A percentile compares a stretch with the other conserved stretches of the same genome.
phyloP scores from a whole-genome alignment of 2,113 vertebrate genomes.

The Cynopterus brachyotis region DNA sequence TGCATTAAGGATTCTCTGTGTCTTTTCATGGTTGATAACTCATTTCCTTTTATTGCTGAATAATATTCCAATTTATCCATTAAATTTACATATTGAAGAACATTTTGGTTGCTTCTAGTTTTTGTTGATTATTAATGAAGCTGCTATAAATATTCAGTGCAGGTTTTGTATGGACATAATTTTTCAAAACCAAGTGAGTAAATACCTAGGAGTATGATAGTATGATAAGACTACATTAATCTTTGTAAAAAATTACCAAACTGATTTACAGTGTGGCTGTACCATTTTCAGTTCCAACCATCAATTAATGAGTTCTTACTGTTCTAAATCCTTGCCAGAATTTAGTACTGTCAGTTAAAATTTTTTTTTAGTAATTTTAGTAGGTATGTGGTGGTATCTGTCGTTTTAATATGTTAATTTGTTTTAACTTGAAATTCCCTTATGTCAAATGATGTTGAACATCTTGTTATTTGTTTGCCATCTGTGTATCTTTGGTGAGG shows the following conservation, averaged over 20 bases:
- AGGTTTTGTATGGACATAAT: background rate
- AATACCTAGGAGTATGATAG: background rate
- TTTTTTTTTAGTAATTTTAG: background rate
- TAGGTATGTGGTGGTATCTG: background rate
- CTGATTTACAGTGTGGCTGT: background rate
- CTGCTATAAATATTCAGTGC: background rate
- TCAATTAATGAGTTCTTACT: background rate
- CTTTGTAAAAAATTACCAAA: background rate
- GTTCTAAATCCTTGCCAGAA: background rate
- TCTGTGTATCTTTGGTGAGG: background rate
- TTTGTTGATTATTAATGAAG: background rate
- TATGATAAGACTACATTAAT: background rate
- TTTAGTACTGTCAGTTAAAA: background rate
- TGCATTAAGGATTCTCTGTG: background rate
- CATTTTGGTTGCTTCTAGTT: background rate
- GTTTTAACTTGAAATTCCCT: slow-evolving; percentile 1
- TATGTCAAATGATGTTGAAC: background rate
- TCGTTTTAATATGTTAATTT: background rate
- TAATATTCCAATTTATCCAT: background rate
- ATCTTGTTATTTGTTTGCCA: background rate
- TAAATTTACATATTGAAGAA: background rate
- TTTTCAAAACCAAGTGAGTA: background rate
- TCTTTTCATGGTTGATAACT: background rate
- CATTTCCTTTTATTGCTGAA: background rate
- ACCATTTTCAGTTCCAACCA: background rate